Evolutionary conservation across 2,113 vertebrate genomes (phyloP).

Genomic region (Orthonyx spaldingii): DNA sequence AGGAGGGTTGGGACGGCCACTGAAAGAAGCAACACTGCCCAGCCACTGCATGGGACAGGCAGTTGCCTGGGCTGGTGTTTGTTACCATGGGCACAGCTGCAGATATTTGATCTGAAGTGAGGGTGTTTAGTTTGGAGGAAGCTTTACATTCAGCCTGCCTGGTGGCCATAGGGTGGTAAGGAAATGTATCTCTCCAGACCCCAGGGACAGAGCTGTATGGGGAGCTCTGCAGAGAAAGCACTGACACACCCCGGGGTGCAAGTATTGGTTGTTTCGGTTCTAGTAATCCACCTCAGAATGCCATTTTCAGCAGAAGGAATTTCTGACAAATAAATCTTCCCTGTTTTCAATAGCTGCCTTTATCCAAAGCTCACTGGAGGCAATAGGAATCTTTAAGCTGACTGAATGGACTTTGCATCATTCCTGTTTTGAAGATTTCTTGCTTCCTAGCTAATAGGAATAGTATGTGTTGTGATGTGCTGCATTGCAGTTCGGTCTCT

Average conservation of each 20-base stretch:
- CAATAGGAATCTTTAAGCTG: background rate
- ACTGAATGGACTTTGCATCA: background rate
- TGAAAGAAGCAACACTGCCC: background rate
- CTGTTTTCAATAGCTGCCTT: background rate
- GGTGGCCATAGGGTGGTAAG: background rate
- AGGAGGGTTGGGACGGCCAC: background rate
- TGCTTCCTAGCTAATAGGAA: background rate
- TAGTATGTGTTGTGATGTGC: background rate
- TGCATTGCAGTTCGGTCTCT: conserved; percentile 42
- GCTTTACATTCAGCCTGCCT: background rate
- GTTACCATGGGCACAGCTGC: background rate
- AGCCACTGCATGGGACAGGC: background rate
- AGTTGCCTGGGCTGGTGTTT: background rate
- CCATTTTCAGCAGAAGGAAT: background rate
- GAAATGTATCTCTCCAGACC: background rate
- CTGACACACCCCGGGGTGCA: background rate
- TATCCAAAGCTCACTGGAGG: background rate
- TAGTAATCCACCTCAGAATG: background rate
- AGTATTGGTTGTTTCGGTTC: background rate
- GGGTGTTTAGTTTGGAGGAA: background rate
- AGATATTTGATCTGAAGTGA: background rate
- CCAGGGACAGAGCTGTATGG: background rate
- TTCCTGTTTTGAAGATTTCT: background rate
- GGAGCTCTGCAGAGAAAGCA: background rate
- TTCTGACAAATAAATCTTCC: background rate